Base-by-base conservation (phyloP, 2,797 vertebrate genomes). In the Spondyliosoma cantharus region DNA sequence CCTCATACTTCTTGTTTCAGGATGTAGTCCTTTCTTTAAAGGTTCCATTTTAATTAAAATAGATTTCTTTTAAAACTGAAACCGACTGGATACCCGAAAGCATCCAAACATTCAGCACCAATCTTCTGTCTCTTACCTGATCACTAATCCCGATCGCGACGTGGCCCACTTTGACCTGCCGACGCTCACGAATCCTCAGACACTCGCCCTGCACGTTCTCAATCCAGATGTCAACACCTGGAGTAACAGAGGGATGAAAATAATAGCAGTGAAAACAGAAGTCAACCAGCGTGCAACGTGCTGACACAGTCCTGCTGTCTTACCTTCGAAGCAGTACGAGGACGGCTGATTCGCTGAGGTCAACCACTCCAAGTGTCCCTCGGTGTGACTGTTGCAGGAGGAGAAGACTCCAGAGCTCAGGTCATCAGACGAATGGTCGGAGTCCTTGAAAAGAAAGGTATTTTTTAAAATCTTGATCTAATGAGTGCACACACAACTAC, bases 161-260 rank as follows among this genome's bases (percentile, higher is more conserved):
- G 52, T 99, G 97, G 64, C 97, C 97, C 82, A 99, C 95, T 86
- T 96, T 97, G 76, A 96, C 96, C 75, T 93, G 95, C 59, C 94
- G 95, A 32, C 95, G 96, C 80, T 99, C 98, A 7, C 96, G 95
- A 83, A 99, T 98, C 90, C 97, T 95, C 75, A 99, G 88, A 76
- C 96, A 96, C 69, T 97, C 96, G 1, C 97, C 97, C 4, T 93
- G 96, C 56, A 97, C 93, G 83, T 96, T 93, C 90, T 97, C 96
- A 20, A 99, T 96, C 93, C 97, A 96, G 85, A 99, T 93, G 91
- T 97, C 97, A 29, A 98, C 96, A 66, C 98, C 98, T 96, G 93
- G 45, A 80, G 75, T 15, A 3, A 16, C 68, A 79, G 48, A 81
- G 50, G 13, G n/a, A 8, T 22, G 16, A 9, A 25, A n/a, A n/a